Percentiles rank a stretch among this genome's conserved stretches.
Evolutionary conservation across 2,888 invertebrate species (phyloP).

Genomic region (Galerucella nymphaeae): DNA sequence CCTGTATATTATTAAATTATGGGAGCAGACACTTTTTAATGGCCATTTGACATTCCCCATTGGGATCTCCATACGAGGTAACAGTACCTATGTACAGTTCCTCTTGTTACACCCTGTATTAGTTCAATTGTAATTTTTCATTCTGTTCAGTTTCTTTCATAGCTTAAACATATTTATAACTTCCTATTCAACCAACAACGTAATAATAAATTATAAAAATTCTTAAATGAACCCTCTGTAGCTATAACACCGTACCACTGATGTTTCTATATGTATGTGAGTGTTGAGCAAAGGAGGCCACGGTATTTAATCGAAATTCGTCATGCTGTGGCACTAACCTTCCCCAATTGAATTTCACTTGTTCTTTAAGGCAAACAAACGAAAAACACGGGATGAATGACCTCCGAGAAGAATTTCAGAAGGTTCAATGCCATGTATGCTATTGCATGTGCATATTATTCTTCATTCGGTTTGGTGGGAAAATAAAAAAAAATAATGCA

Average conservation of each 20-base stretch:
- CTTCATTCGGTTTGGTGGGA: conserved; percentile 35
- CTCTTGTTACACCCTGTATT: too few species aligned
- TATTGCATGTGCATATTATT: conserved; percentile 37
- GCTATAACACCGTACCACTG: background rate
- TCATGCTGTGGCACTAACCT: conserved; percentile 30
- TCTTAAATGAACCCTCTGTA: background rate
- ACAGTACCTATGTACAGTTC: too few species aligned
- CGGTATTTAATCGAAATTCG: conserved; percentile 10
- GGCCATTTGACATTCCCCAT: too few species aligned
- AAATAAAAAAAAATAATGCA: conserved; percentile 38
- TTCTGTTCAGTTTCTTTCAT: too few species aligned
- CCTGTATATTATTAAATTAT: too few species aligned
- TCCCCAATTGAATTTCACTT: conserved; percentile 29
- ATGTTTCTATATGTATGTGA: background rate
- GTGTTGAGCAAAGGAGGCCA: conserved; percentile 2
- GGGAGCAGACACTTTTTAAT: too few species aligned
- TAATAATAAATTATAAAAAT: background rate
- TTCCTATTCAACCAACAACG: background rate
- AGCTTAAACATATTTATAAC: too few species aligned
- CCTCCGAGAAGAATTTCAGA: conserved; percentile 38
- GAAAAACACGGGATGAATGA: conserved; percentile 31
- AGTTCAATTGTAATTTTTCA: too few species aligned
- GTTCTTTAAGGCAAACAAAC: conserved; percentile 32
- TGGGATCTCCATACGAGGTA: too few species aligned
- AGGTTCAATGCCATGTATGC: conserved; percentile 41